Conservation (phyloP, 2,888 invertebrate species). For the Dicyrtoma fusca region DNA sequence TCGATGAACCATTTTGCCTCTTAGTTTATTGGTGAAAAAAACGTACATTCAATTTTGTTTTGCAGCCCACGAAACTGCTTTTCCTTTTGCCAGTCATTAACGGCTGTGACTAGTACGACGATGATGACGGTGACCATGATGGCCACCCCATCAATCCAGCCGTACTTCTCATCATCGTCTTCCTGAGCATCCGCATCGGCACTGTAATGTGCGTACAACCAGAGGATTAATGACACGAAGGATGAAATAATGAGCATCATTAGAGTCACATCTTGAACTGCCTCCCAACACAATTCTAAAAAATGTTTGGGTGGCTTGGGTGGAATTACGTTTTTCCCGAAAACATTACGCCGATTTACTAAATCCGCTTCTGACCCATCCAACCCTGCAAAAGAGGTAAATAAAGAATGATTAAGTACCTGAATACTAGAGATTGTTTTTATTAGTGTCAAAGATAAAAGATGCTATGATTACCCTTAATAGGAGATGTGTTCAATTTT, state of each 20-base stretch:
- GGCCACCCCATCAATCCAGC: slow-evolving; percentile 99
- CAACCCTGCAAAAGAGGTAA: slow-evolving; percentile 66
- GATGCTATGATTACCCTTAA: slow-evolving; percentile 3
- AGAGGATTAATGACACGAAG: slow-evolving; percentile 94
- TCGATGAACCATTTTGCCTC: background rate
- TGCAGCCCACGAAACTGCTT: slow-evolving; percentile 98
- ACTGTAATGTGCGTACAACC: slow-evolving; percentile 65
- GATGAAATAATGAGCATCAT: slow-evolving; percentile 98
- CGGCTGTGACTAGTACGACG: slow-evolving; percentile 98
- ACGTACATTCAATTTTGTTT: slow-evolving; percentile 82
- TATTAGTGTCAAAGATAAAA: background rate
- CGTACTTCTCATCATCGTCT: slow-evolving; percentile 81
- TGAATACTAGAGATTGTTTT: background rate
- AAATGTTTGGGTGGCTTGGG: slow-evolving; percentile 99
- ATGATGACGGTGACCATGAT: slow-evolving; percentile 98
- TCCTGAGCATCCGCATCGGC: slow-evolving; percentile 62
- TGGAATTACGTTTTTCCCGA: slow-evolving; percentile 97
- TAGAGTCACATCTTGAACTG: slow-evolving; percentile 97
- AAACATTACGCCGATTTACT: slow-evolving; percentile 89
- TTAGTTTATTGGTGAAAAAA: no score
- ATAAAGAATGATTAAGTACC: background rate
- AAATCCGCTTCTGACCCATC: slow-evolving; percentile 86
- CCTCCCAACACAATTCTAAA: slow-evolving; percentile 97
- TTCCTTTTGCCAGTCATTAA: slow-evolving; percentile 99
- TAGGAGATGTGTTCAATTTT: slow-evolving; percentile 92